These are phyloP conservation scores for Caerostris extrusa DNA, from an alignment of 1,140 invertebrate genomes.

Conservation along the genomic window DNA sequence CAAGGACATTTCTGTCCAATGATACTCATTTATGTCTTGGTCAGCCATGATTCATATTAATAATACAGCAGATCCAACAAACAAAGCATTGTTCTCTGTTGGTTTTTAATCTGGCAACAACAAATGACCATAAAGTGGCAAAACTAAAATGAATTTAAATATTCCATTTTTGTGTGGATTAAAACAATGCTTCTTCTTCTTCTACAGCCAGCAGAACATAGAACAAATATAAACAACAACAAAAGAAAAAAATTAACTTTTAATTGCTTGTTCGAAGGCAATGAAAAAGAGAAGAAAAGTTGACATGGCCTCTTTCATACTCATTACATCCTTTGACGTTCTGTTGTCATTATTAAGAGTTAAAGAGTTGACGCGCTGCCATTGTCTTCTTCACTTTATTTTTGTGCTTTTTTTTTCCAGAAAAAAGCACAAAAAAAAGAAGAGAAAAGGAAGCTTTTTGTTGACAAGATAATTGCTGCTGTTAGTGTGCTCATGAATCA, in stretches of 20 bases:
- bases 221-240: not conserved
- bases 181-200: not conserved
- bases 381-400: not conserved
- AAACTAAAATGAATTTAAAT: not conserved
- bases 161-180: not conserved
- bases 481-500: not conserved
- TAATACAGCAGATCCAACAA: no score
- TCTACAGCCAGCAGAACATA: not conserved
- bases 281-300: not conserved
- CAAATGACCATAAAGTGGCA: not conserved
- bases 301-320: not conserved
- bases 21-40: no score
- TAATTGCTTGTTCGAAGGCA: not conserved
- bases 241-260: not conserved
- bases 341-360: conserved; percentile 23
- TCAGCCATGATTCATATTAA: no score
- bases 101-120: not conserved
- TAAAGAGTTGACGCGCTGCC: not conserved
- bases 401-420: not conserved
- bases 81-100: no score
- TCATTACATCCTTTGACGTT: not conserved
- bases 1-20: no score
- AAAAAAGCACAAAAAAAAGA: not conserved
- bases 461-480: conserved; percentile 56
- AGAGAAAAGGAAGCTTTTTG: conserved; percentile 9